Evolutionary conservation across 2,113 vertebrate genomes (phyloP), one percentile per base, ranked within the genome.

Genomic region (Otis tarda): DNA sequence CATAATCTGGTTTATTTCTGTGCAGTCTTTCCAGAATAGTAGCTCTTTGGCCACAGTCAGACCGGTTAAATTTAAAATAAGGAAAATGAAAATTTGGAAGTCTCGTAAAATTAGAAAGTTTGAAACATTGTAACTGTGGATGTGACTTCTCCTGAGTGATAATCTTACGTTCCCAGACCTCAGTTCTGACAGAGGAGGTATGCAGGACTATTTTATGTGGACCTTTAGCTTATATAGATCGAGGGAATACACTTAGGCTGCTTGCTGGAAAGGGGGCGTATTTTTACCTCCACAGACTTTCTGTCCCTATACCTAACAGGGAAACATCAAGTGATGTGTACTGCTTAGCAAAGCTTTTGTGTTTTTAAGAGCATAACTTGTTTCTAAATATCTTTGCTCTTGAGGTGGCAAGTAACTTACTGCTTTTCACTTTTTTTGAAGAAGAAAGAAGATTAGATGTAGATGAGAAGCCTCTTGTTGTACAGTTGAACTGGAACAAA

Each of bases 401-500:
- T 93, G 70, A 67, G 68, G 33, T 93, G 30, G 37, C 33, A 63
- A 92, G 31, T 97, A 97, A 97, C 67, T 49, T 77, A 86, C 4
- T 57, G 52, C 53, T 90, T 56, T 68, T 83, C 39, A 35, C 78
- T 73, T 75, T 88, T 97, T 97, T 94, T 98, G 94, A 98, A 99
- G 99, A 99, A 99, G 99, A 99, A 98, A 99, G 99, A 98, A 99
- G 99, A 99, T 98, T 99, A 98, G 99, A 99, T 94, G 95, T 98
- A 89, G 99, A 99, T 65, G 99, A 99, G 98, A 99, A 99, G 89
- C 99, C 99, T 82, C 98, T 99, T 27, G 99, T 99, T 52, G 99
- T 99, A 65, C 99, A 99, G 67, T 97, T 99, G 87, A 99, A 99
- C 96, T 99, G 99, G 99, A 99, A 99, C 97, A 99, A 99, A 97